phyloP scores from a whole-genome alignment of 2,113 vertebrate genomes.

The Lota lota region DNA sequence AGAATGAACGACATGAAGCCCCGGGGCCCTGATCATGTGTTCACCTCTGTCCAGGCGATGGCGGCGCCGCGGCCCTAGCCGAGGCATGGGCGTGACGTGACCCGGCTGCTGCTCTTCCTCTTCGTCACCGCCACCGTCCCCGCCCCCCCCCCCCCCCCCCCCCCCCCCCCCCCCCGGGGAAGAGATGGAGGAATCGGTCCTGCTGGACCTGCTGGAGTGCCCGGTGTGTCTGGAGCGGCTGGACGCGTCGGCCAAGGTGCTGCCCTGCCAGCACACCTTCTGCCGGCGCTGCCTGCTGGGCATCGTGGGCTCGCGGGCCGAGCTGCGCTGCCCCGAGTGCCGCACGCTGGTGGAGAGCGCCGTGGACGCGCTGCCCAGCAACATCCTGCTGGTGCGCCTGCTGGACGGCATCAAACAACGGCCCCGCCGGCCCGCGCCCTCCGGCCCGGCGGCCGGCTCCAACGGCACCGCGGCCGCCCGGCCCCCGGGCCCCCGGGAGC shows the following conservation, averaged over 20 bases:
- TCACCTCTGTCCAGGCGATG: conserved; percentile 57
- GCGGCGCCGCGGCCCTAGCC: conserved; percentile 63
- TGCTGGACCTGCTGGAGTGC: conserved; percentile 96
- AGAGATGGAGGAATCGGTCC: conserved; percentile 92
- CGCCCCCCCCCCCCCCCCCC: too few relatives aligned
- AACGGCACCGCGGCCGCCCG: conserved; percentile 64
- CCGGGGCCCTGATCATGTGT: conserved; percentile 12
- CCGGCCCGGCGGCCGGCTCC: conserved; percentile 46
- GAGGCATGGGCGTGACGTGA: conserved; percentile 96
- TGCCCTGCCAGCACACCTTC: conserved; percentile 97
- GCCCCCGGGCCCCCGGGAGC: conserved; percentile 79
- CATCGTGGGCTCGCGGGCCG: conserved; percentile 90
- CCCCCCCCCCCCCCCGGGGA: too few relatives aligned
- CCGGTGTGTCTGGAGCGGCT: conserved; percentile 96
- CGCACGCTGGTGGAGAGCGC: conserved; percentile 89
- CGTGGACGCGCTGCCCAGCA: conserved; percentile 95
- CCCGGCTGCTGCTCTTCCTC: conserved; percentile 27
- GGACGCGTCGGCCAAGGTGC: conserved; percentile 93
- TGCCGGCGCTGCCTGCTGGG: conserved; percentile 94
- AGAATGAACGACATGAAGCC: too few relatives aligned
- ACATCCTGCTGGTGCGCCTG: conserved; percentile 94
- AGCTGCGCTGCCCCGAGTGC: conserved; percentile 95
- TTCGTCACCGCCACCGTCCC: too few relatives aligned
- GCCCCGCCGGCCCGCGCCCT: conserved; percentile 79
- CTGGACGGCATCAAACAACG: conserved; percentile 98